Evolutionary conservation across 2,113 vertebrate species (phyloP), one percentile per base, ranked within the genome.

Genomic region (Coturnix japonica): DNA sequence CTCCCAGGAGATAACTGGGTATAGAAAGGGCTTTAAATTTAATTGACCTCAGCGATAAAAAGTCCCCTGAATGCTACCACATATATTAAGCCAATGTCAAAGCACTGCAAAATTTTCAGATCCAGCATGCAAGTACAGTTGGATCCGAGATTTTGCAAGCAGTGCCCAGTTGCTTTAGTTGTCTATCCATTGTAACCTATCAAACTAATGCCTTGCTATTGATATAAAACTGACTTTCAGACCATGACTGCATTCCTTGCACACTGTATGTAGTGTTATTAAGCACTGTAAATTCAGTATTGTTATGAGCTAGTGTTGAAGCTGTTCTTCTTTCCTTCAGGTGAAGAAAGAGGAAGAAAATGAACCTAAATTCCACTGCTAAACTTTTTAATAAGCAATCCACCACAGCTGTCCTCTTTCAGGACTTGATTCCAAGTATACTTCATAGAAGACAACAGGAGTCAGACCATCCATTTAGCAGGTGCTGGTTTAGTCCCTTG

Each of bases 161-260:
- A 35, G 60, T 33, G 56, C 56, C 11, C 16, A 41, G 13, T 4
- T 13, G 4, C 49, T 46, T 16, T 20, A 19, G 7, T 33, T 18
- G 31, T 35, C 46, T 54, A 33, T 35, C 37, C n/a, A 9, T 0
- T 57, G 69, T 41, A 16, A 2, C 0, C 9, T 39, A 25, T n/a
- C 37, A n/a, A 51, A 18, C 23, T n/a, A 41, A 15, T 51, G 56
- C 44, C 15, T 82, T 31, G 30, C 26, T 46, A 22, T 39, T 57
- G 15, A 16, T 57, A 46, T 73, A 49, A 33, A 23, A 64, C 31
- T 72, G 47, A 31, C 43, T 56, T 43, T 25, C 61, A 67, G 23
- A 21, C 12, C 21, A 4, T 9, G 15, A 43, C 63, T 51, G 11
- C 13, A 6, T 70, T 70, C n/a, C 17, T 20, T 70, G 25, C 28